Evolutionary conservation across 1,140 invertebrate species (phyloP), one percentile per base, ranked within the genome.

Genomic region (Drosophila littoralis): DNA sequence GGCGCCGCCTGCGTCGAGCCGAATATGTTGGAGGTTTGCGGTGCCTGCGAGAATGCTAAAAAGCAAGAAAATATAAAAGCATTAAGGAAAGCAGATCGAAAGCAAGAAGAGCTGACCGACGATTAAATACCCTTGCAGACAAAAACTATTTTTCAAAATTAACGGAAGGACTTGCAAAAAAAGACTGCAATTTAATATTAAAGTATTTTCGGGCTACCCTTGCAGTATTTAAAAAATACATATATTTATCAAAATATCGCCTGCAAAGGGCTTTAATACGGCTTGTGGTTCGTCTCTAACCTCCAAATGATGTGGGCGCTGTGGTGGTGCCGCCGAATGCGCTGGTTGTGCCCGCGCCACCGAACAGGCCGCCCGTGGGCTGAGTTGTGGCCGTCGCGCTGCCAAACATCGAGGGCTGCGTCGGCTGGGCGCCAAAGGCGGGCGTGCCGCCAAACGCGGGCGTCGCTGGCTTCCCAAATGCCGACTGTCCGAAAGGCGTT

Each of bases 271-370:
- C 36, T 46, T 32, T 35, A 32, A 15, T 7, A 54, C 33, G 55
- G 52, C 45, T 28, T 15, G 4, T 4, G 6, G 13, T 68, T 86
- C 84, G 66, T 42, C 15, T 82, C 91, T 91, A 81, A 79, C 92
- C 91, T 78, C 93, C 93, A 66, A 93, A 93, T 17, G 93, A 82
- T 50, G 93, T 76, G 54, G 93, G 93, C 33, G 93, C 89, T 9
- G 93, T 85, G 3, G 93, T 92, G 1, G 93, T 89, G 8, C 91
- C 63, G 0, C 94, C 94, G 82, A 95, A 95, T 3, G 93, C 92
- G 0, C 78, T 92, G 4, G 88, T 73, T 0, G 92, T 90, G 43
- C 70, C 92, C 2, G 91, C 90, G 0, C 83, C 75, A 4, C 93
- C 93, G 80, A 94, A 94, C 0, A 94, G 76, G 1, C 93, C 93